Evolutionary conservation across 2,888 invertebrate genomes (phyloP).

Genomic region (Anorthoa munda): DNA sequence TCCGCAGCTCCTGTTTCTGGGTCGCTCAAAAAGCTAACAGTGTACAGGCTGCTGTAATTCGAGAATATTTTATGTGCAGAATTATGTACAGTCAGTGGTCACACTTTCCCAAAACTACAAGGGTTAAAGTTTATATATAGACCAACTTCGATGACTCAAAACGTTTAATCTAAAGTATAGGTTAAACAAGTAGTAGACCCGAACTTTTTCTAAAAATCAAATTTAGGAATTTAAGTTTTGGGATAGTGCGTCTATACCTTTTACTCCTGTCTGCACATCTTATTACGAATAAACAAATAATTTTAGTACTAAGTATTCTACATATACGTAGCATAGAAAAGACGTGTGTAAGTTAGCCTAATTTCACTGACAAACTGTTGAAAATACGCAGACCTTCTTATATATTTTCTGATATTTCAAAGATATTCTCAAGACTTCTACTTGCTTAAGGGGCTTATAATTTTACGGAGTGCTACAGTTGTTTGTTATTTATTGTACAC

Average conservation of each 20-base stretch:
- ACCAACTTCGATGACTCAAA: too few relatives aligned
- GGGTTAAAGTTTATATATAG: too few relatives aligned
- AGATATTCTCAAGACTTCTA: constrained; percentile 66
- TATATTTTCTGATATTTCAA: constrained; percentile 61
- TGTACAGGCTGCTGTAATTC: constrained; percentile 84
- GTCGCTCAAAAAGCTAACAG: constrained; percentile 87
- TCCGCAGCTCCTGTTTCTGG: constrained; percentile 88
- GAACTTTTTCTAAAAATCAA: too few relatives aligned
- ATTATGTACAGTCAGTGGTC: constrained; percentile 1
- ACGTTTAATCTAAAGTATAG: too few relatives aligned
- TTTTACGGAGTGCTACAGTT: constrained; percentile 77
- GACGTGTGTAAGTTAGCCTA: constrained; percentile 72
- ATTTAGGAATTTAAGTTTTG: too few relatives aligned
- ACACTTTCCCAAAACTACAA: too few relatives aligned
- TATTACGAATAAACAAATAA: constrained; percentile 23
- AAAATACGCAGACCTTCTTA: constrained; percentile 58
- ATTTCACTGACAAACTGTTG: constrained; percentile 74
- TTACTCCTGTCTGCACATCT: not conserved
- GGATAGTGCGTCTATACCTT: too few relatives aligned
- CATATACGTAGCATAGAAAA: constrained; percentile 50
- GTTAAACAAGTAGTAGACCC: too few relatives aligned
- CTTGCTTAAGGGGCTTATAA: constrained; percentile 81
- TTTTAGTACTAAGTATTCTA: constrained; percentile 14
- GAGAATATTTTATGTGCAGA: constrained; percentile 49
- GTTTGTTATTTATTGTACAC: constrained; percentile 51